A percentile compares a stretch with the other conserved stretches of the same genome.
Evolutionary conservation across 1,140 invertebrate genomes (phyloP).

Genomic region (Arctopsyche grandis): DNA sequence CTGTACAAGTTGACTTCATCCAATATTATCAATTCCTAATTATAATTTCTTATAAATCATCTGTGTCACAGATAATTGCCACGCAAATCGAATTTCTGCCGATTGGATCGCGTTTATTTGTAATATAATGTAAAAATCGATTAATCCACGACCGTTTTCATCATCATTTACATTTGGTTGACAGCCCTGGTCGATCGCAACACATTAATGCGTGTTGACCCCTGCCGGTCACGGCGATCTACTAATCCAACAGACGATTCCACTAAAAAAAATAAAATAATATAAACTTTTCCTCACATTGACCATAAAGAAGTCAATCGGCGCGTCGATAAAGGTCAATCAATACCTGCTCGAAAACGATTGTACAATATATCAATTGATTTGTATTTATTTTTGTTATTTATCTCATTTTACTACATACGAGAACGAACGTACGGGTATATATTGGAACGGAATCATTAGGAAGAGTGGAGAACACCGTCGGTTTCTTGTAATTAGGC

Average conservation of each 20-base stretch:
- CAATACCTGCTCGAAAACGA: conserved; percentile 4
- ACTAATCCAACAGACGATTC: background rate
- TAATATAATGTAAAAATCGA: background rate
- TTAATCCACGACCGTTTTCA: conserved; percentile 7
- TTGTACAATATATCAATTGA: conserved; percentile 25
- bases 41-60: too few species aligned
- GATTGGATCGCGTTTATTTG: too few species aligned
- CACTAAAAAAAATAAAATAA: background rate
- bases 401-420: background rate
- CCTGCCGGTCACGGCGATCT: conserved; percentile 31
- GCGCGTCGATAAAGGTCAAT: conserved; percentile 24
- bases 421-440: too few species aligned
- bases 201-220: conserved; percentile 38
- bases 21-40: too few species aligned
- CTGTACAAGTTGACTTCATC: too few species aligned
- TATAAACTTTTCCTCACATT: conserved; percentile 19
- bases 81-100: too few species aligned
- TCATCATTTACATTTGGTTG: conserved; percentile 1
- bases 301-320: conserved; percentile 20
- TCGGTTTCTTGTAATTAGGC: background rate
- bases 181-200: background rate
- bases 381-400: conserved; percentile 2
- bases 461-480: background rate
- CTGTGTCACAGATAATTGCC: too few species aligned
- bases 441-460: background rate